These are phyloP conservation scores for Hipparchia sbordonii DNA, from an alignment of 2,888 invertebrate genomes.

Conservation along the genomic window DNA sequence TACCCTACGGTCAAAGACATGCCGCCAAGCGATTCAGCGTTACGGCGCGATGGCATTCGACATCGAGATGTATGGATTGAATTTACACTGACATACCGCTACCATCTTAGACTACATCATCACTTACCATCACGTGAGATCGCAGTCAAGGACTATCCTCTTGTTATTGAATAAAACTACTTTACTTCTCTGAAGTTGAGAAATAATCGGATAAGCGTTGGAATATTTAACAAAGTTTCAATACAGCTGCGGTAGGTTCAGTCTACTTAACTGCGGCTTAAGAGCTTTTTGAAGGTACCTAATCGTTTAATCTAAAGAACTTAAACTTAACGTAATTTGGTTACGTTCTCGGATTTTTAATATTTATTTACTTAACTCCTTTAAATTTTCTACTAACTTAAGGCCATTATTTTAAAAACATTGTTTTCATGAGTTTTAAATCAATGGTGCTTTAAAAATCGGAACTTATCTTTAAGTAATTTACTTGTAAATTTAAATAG, in stretches of 20 bases:
- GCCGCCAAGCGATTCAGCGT: no score
- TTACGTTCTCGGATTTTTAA: not conserved
- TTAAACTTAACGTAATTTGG: not conserved
- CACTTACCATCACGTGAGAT: no score
- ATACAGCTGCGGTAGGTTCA: slow-evolving; percentile 28
- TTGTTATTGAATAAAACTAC: no score
- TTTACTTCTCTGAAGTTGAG: slow-evolving; percentile 1
- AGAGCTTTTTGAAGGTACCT: slow-evolving; percentile 10
- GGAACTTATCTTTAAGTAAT: not conserved
- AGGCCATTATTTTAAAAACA: not conserved
- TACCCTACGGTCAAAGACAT: no score
- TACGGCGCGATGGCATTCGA: no score
- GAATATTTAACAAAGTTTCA: slow-evolving; percentile 32
- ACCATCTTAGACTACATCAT: no score
- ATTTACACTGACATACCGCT: no score
- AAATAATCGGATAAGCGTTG: slow-evolving; percentile 34
- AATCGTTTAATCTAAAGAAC: slow-evolving; percentile 20
- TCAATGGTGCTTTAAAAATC: not conserved
- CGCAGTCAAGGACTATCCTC: no score
- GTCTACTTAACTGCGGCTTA: slow-evolving; percentile 23
- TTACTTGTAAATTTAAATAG: no score
- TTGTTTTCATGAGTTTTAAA: not conserved
- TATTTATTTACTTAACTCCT: not conserved
- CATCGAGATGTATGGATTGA: no score
- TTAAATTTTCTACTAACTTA: not conserved